Evolutionary conservation across 2,113 vertebrate species (phyloP).

Genomic region (Potamarius usumacintae): DNA sequence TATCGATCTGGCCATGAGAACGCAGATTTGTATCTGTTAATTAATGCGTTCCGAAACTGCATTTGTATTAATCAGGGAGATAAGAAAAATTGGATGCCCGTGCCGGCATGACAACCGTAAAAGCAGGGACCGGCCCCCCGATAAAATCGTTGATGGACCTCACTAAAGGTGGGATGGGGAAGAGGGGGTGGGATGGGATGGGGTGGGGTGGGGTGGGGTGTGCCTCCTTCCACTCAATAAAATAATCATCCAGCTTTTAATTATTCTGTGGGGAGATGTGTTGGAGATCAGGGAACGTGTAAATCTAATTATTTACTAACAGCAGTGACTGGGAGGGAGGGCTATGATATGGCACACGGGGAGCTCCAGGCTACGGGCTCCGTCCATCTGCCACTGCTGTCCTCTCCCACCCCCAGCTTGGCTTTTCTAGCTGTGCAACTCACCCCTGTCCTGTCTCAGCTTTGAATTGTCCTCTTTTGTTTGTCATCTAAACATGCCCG

Average conservation of each 20-base stretch:
- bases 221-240: slow-evolving; percentile 96
- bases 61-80: slow-evolving; percentile 99
- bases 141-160: slow-evolving; percentile 97
- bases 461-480: slow-evolving; percentile 7
- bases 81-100: slow-evolving; percentile 99
- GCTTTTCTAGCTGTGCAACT: slow-evolving; percentile 30
- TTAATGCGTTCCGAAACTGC: slow-evolving; percentile 99
- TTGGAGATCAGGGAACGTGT: slow-evolving; percentile 89
- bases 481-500: background rate
- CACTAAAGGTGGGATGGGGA: slow-evolving; percentile 90
- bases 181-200: no score
- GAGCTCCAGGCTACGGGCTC: slow-evolving; percentile 76
- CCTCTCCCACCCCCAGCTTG: slow-evolving; percentile 44
- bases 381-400: slow-evolving; percentile 78
- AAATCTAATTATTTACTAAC: slow-evolving; percentile 95
- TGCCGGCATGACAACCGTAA: slow-evolving; percentile 94
- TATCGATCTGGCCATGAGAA: slow-evolving; percentile 99
- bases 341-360: slow-evolving; percentile 73
- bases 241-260: slow-evolving; percentile 99
- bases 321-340: slow-evolving; percentile 79
- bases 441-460: slow-evolving; percentile 34
- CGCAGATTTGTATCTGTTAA: slow-evolving; percentile 99
- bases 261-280: slow-evolving; percentile 95
- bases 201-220: slow-evolving; percentile 83
- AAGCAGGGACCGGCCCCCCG: slow-evolving; percentile 82